A percentile compares a stretch with the other conserved stretches of the same genome.
Evolutionary conservation across 1,140 invertebrate species (phyloP).

Genomic region (Pantala flavescens): DNA sequence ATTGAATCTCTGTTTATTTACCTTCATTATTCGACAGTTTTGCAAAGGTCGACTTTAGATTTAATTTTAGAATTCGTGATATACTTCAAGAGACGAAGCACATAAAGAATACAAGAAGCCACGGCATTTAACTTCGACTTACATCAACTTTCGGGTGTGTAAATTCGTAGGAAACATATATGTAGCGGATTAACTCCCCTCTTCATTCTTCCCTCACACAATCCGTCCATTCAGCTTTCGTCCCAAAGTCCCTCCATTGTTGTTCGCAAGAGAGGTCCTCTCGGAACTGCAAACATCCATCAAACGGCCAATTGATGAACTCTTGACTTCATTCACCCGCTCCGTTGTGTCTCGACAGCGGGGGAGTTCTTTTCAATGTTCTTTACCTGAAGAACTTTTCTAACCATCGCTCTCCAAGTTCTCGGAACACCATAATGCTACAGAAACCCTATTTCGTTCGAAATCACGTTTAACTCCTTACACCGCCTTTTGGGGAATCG

Average conservation of each 20-base stretch:
- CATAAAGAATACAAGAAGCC: no score
- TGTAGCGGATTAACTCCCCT: slow-evolving; percentile 19
- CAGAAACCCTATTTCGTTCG: no score
- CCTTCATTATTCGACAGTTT: no score
- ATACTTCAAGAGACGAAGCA: no score
- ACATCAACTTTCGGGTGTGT: no score
- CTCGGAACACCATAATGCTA: no score
- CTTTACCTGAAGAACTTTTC: not conserved
- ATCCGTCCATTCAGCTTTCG: slow-evolving; percentile 11
- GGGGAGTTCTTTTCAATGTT: not conserved
- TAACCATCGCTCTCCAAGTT: not conserved
- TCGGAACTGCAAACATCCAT: slow-evolving; percentile 19
- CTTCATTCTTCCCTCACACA: slow-evolving; percentile 24
- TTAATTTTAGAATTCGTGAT: no score
- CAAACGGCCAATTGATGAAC: slow-evolving; percentile 17
- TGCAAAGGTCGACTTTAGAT: no score
- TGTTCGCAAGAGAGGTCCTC: not conserved
- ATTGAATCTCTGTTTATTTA: not conserved
- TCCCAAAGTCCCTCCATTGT: slow-evolving; percentile 23
- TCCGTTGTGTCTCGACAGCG: not conserved
- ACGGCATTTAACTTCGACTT: no score
- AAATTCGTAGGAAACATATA: no score
- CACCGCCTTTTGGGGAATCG: no score
- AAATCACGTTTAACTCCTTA: no score
- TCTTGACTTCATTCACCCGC: slow-evolving; percentile 14